Percentiles rank a stretch among this genome's conserved stretches.
Conservation (phyloP, 1,140 invertebrate species). For the Halesus radiatus region DNA sequence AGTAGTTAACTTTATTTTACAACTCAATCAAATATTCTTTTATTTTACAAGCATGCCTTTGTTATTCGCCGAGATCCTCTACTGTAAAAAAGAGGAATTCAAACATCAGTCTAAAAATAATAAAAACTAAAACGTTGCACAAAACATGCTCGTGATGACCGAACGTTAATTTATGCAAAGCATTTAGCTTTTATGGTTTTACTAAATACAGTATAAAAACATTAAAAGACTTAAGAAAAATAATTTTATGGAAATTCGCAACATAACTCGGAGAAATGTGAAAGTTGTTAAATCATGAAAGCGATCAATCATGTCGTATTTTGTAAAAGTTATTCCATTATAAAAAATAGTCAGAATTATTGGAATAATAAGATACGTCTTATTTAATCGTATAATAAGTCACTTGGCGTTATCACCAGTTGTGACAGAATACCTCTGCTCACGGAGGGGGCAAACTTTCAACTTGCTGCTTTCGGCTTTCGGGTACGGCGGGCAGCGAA, state of each 20-base stretch:
- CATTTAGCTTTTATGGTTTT: neutral
- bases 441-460: conserved; percentile 26
- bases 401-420: conserved; percentile 43
- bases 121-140: too few species aligned
- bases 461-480: neutral
- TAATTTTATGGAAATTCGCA: neutral
- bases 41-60: too few species aligned
- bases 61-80: too few species aligned
- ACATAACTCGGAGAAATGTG: neutral
- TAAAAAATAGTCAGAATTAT: conserved; percentile 30
- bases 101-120: too few species aligned
- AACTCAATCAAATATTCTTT: too few species aligned
- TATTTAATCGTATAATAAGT: conserved; percentile 44
- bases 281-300: neutral
- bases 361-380: conserved; percentile 42
- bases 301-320: conserved; percentile 25
- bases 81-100: too few species aligned
- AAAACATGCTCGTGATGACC: too few species aligned
- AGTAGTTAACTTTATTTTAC: too few species aligned
- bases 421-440: conserved; percentile 34
- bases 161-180: neutral
- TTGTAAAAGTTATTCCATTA: conserved; percentile 30
- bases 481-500: neutral
- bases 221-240: neutral
- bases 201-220: neutral